These are phyloP conservation scores for Ochropleura plecta DNA, from an alignment of 2,888 invertebrate species.

Conservation along the genomic window DNA sequence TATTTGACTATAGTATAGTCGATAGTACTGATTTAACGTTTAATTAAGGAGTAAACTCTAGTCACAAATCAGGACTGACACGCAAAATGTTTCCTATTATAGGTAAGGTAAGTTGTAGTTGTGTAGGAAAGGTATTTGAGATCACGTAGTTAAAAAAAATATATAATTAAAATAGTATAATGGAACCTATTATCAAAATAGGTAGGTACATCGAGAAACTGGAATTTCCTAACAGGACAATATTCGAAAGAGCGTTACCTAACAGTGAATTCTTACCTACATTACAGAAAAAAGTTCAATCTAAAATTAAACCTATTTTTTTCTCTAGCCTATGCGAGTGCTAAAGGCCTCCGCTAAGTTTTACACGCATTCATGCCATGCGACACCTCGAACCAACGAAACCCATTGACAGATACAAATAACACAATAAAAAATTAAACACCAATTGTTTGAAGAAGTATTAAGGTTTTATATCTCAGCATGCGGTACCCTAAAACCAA, in stretches of 20 bases:
- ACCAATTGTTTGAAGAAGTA: not conserved
- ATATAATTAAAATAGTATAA: too few species aligned
- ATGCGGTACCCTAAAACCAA: conserved; percentile 56
- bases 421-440: not conserved
- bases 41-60: too few species aligned
- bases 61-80: too few species aligned
- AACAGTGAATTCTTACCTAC: not conserved
- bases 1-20: too few species aligned
- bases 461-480: not conserved
- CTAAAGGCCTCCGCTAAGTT: too few species aligned
- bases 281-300: not conserved
- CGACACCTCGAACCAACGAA: too few species aligned
- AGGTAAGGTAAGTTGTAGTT: too few species aligned
- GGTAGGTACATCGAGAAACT: not conserved
- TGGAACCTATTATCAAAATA: not conserved
- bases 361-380: too few species aligned
- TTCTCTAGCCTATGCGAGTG: too few species aligned
- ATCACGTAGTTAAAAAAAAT: too few species aligned
- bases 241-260: not conserved
- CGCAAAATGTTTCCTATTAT: too few species aligned
- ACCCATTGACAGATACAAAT: not conserved
- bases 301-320: not conserved
- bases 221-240: conserved; percentile 13
- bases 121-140: not conserved
- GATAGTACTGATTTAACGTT: too few species aligned